Evolutionary conservation across 64 coral and sea anemone genomes (phyloP), one percentile per base, ranked within the genome.

Genomic region (Anthopleura sola): DNA sequence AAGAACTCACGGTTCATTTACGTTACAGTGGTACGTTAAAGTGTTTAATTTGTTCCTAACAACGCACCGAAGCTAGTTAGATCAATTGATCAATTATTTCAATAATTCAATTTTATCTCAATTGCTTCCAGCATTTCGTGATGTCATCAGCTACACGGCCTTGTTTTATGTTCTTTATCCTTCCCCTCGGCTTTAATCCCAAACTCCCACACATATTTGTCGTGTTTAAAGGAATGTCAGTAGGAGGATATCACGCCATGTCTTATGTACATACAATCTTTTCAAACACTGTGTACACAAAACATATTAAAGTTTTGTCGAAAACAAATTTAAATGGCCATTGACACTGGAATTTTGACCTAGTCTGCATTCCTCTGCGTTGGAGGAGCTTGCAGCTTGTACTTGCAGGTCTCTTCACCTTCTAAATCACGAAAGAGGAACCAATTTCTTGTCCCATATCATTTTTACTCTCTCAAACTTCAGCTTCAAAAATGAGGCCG

Each of bases 301-400:
- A 1, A 34, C 66, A 34, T 71, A 71, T 71, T 71, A 71, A 71
- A 71, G 28, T 71, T 71, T 71, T 29, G 66, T 71, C n/a, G 66
- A 71, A 71, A 71, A 34, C 66, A 71, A 71, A 71, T 71, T 71
- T 71, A 71, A 71, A 71, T 31, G 31, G n/a, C 66, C 66, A 71
- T 36, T 71, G n/a, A 71, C 66, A 71, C 66, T 31, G 66, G 28
- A 29, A 71, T 71, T 36, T 71, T 71, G 66, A 71, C 14, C 29
- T 71, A 28, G 3, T 14, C 28, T 71, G 66, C 66, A 71, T 71
- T 71, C 66, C 66, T 71, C 23, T 14, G 66, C 66, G n/a, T 26
- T 71, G 14, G 2, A 71, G 66, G 66, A 71, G 66, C 29, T 13
- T 10, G 5, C 58, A 62, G 58, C 24, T 62, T 31, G 66, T 3